A percentile compares a stretch with the other conserved stretches of the same genome.
Conservation (phyloP, 2,888 invertebrate genomes). For the Leptopterna dolabrata region DNA sequence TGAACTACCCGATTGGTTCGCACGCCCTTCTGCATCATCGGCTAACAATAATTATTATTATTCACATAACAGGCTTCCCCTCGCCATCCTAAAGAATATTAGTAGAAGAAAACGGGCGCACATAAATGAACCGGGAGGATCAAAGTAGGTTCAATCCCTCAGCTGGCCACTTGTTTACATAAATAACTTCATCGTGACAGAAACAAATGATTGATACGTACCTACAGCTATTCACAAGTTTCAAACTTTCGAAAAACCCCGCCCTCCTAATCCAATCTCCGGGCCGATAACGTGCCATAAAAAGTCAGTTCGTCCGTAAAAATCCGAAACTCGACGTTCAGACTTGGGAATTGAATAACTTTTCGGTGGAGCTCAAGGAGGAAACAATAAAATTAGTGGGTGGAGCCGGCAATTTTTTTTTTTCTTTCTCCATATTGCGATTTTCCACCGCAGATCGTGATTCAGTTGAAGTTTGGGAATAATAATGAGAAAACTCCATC, state of each 20-base stretch:
- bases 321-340: neutral
- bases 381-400: neutral
- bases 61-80: no score
- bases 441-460: no score
- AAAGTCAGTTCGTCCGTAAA: slow-evolving; percentile 47
- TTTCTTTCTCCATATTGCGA: no score
- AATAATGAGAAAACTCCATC: neutral
- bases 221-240: neutral
- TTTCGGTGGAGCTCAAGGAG: neutral
- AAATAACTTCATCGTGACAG: slow-evolving; percentile 44
- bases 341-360: slow-evolving; percentile 41
- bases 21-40: no score
- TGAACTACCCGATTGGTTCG: no score
- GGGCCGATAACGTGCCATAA: slow-evolving; percentile 38
- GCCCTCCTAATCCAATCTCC: neutral
- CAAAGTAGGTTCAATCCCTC: no score
- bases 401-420: neutral
- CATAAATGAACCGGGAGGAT: no score
- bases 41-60: no score
- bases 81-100: no score
- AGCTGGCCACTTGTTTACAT: slow-evolving; percentile 25
- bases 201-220: slow-evolving; percentile 52
- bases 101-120: no score
- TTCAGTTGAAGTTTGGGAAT: no score
- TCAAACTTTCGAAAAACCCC: neutral